Evolutionary conservation across 2,888 invertebrate genomes (phyloP).

Genomic region (Tenthredo distinguenda): DNA sequence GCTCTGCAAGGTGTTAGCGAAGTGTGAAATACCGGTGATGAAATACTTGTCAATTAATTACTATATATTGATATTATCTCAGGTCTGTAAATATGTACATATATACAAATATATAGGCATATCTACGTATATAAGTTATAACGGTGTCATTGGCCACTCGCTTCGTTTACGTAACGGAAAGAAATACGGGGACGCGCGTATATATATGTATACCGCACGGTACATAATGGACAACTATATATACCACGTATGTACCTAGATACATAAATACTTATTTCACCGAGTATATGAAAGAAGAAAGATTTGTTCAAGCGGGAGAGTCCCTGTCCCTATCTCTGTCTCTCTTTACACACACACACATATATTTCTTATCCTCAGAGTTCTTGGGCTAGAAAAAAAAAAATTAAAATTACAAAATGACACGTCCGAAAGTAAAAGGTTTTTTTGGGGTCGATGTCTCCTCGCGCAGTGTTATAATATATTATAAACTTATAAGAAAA

Average conservation of each 20-base stretch:
- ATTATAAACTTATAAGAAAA: not conserved
- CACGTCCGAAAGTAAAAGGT: slow-evolving; percentile 1
- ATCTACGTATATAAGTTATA: not conserved
- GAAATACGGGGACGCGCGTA: not conserved
- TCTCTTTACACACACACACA: not conserved
- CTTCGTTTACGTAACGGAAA: slow-evolving; percentile 26
- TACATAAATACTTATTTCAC: not conserved
- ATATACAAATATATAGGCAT: not conserved
- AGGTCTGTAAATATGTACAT: not conserved
- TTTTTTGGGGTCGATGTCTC: not conserved
- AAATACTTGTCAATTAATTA: slow-evolving; percentile 39
- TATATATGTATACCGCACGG: not conserved
- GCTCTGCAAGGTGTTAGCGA: not conserved
- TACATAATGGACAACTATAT: not conserved
- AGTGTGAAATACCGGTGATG: slow-evolving; percentile 16
- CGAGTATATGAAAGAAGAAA: not conserved
- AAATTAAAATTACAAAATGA: not conserved
- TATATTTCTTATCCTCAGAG: not conserved
- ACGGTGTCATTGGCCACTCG: slow-evolving; percentile 45
- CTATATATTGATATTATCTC: not conserved
- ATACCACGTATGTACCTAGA: not conserved
- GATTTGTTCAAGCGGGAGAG: not conserved
- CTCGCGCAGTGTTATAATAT: not conserved
- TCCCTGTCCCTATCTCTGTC: not conserved
- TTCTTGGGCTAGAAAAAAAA: not conserved